Percentiles rank a stretch among this genome's conserved stretches.
These are phyloP conservation scores for Hesperophylax magnus DNA, from an alignment of 1,140 invertebrate species.

Conservation along the genomic window DNA sequence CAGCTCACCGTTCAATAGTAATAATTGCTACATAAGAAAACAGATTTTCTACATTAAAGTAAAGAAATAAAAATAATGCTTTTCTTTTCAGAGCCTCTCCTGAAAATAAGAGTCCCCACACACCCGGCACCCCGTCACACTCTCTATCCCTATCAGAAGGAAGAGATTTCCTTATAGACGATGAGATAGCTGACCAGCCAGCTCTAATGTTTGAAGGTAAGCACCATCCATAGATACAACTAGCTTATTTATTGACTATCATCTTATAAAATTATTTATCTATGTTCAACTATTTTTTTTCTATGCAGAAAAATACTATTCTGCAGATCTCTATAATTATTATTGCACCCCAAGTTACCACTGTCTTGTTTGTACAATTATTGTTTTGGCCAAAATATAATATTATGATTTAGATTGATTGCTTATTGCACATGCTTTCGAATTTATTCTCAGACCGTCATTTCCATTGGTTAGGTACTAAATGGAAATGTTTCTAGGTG, in stretches of 20 bases:
- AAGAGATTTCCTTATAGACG: conserved; percentile 85
- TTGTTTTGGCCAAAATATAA: too few species aligned
- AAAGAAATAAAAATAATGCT: not conserved
- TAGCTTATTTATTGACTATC: conserved; percentile 9
- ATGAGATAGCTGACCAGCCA: conserved; percentile 93
- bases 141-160: conserved; percentile 82
- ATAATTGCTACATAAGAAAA: not conserved
- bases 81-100: conserved; percentile 47
- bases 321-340: not conserved
- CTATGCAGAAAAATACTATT: conserved; percentile 4
- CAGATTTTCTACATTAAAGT: not conserved
- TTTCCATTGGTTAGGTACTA: too few species aligned
- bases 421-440: too few species aligned
- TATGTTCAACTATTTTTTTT: not conserved
- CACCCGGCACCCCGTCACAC: conserved; percentile 83
- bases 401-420: too few species aligned
- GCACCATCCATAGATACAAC: conserved; percentile 7
- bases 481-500: too few species aligned
- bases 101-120: conserved; percentile 71
- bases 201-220: conserved; percentile 83
- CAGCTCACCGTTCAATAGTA: too few species aligned
- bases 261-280: not conserved
- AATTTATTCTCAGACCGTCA: too few species aligned
- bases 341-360: too few species aligned
- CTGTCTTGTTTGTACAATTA: too few species aligned